Evolutionary conservation across 1,140 invertebrate species (phyloP).

Genomic region (Parasteatoda tepidariorum): DNA sequence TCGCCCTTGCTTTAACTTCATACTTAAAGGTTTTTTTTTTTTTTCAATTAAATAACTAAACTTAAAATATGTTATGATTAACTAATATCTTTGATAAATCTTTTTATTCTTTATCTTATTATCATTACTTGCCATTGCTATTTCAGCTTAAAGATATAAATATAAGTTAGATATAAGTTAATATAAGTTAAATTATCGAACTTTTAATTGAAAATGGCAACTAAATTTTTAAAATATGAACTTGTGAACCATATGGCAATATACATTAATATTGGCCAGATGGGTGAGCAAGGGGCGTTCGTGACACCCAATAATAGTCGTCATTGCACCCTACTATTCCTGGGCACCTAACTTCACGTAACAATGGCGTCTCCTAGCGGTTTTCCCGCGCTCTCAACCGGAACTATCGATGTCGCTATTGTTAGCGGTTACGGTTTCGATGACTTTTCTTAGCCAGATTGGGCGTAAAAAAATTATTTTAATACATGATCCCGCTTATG

Average conservation of each 20-base stretch:
- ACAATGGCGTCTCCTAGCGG: constrained; percentile 52
- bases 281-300: constrained; percentile 36
- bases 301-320: constrained; percentile 26
- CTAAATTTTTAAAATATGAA: no score
- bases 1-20: no score
- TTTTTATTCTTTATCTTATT: no score
- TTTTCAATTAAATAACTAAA: no score
- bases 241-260: background rate
- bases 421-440: constrained; percentile 38
- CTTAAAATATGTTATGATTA: no score
- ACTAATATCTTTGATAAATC: no score
- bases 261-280: constrained; percentile 30
- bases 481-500: background rate
- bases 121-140: no score
- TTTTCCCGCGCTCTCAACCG: constrained; percentile 48
- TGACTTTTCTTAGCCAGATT: constrained; percentile 54
- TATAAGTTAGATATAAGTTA: no score
- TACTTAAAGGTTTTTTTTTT: no score
- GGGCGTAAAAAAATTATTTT: constrained; percentile 34
- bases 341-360: constrained; percentile 43
- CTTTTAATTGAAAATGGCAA: no score
- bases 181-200: no score
- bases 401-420: constrained; percentile 33
- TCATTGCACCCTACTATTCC: constrained; percentile 10
- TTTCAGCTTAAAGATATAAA: no score